A percentile compares a stretch with the other conserved stretches of the same genome.
These are phyloP conservation scores for Lucilia sericata DNA, from an alignment of 1,140 invertebrate genomes.

Conservation along the genomic window DNA sequence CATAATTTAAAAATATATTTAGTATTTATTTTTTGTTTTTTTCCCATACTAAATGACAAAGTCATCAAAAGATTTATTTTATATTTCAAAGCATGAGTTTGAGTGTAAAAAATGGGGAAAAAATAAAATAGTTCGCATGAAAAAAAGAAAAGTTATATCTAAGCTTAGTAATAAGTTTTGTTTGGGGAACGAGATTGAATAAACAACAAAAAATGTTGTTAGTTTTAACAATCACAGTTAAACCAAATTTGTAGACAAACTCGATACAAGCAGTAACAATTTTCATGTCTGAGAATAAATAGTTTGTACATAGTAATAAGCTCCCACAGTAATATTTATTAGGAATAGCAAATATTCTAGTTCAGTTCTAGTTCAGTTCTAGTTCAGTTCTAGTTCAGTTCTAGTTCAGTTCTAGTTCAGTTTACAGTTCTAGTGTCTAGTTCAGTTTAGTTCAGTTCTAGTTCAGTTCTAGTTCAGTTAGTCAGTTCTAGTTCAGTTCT, in stretches of 20 bases:
- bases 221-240: not conserved
- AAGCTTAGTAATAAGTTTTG: not conserved
- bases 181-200: not conserved
- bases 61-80: constrained; percentile 22
- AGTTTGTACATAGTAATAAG: no score
- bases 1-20: not conserved
- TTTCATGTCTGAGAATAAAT: not conserved
- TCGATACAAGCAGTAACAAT: not conserved
- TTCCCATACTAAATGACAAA: not conserved
- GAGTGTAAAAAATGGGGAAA: not conserved
- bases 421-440: no score
- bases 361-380: no score
- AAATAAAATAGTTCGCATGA: not conserved
- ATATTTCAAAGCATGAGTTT: not conserved
- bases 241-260: constrained; percentile 11
- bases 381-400: no score
- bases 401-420: no score
- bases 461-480: no score
- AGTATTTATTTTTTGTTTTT: not conserved
- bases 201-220: not conserved
- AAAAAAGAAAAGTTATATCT: not conserved
- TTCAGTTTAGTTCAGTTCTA: no score
- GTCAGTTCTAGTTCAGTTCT: no score
- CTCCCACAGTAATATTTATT: no score
- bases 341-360: no score